Evolutionary conservation across 1,140 invertebrate species (phyloP), one percentile per base, ranked within the genome.

Genomic region (Drosophila pallidifrons): DNA sequence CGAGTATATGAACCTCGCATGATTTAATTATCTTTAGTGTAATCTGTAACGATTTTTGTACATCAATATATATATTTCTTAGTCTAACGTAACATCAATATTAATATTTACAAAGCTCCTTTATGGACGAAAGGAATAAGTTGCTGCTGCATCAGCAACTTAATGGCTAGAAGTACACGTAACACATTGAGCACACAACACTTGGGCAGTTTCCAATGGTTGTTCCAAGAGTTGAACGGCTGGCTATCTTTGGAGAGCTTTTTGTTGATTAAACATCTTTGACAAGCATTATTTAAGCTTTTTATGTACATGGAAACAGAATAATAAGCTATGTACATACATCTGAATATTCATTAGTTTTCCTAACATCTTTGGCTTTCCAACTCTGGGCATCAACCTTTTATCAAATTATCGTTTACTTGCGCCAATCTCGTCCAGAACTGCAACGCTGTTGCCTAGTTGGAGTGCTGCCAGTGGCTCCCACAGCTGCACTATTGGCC

Each of bases 181-280:
- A 70, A 58, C 60, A 75, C 81, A 66, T 83, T 79, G 81, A 83
- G 76, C 65, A 74, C 81, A 80, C 81, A 81, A 83, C 73, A 85
- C 57, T 59, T 85, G 73, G 69, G 73, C 81, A 68, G 65, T 57
- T 66, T 70, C 51, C 59, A 35, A 20, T 11, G 35, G 15, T 43
- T 20, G 49, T 32, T 25, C 67, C 51, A 49, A 52, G 41, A 68
- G 52, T 28, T 68, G 35, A 11, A 5, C 20, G 41, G 16, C 43
- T 15, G 38, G 16, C 41, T 43, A 25, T 1, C 11, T 13, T 11
- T 38, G 30, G 25, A 8, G 15, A 57, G 13, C 11, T 32, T n/a
- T 25, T 41, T 38, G 47, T 13, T 43, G 41, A 43, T 13, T 43
- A n/a, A n/a, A 13, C 41, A 43, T 43, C 10, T 5, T 25, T 49